These are phyloP conservation scores for Caenorhabditis becei DNA, from an alignment of 2,888 invertebrate genomes.

Conservation along the genomic window DNA sequence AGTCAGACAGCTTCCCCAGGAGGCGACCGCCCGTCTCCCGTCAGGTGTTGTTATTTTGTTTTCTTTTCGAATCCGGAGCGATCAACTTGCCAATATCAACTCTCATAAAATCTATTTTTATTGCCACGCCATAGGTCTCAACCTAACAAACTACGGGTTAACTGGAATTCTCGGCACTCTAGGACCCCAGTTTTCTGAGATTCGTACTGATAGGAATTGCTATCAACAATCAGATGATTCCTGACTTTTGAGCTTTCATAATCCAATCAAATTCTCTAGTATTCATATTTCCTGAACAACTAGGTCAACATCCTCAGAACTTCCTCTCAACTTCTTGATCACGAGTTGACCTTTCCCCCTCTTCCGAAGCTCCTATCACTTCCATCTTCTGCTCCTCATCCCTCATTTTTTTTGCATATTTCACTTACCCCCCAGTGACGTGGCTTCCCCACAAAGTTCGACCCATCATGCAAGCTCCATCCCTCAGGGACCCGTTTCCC, in stretches of 20 bases:
- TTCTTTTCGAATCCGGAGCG: conserved; percentile 6
- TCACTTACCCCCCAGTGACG: conserved; percentile 25
- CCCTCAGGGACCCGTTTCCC: conserved; percentile 36
- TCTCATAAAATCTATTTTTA: not conserved
- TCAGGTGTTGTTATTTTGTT: conserved; percentile 28
- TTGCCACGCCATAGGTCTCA: not conserved
- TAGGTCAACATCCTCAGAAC: no score
- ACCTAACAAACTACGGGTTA: no score
- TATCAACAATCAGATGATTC: no score
- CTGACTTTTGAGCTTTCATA: no score
- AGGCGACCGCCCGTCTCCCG: not conserved
- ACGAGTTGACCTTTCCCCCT: not conserved
- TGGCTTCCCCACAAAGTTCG: conserved; percentile 48
- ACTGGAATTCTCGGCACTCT: no score
- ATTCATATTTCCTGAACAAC: no score
- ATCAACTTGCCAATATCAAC: conserved; percentile 1
- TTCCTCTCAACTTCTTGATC: no score
- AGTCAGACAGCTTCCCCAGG: not conserved
- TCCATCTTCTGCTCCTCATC: not conserved
- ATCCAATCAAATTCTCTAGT: no score
- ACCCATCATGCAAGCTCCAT: conserved; percentile 31
- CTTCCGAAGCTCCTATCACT: no score
- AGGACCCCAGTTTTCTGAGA: no score
- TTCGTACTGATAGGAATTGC: no score
- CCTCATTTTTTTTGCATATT: not conserved